Conservation (phyloP, 1,140 invertebrate species). For the Cydia strobilella region DNA sequence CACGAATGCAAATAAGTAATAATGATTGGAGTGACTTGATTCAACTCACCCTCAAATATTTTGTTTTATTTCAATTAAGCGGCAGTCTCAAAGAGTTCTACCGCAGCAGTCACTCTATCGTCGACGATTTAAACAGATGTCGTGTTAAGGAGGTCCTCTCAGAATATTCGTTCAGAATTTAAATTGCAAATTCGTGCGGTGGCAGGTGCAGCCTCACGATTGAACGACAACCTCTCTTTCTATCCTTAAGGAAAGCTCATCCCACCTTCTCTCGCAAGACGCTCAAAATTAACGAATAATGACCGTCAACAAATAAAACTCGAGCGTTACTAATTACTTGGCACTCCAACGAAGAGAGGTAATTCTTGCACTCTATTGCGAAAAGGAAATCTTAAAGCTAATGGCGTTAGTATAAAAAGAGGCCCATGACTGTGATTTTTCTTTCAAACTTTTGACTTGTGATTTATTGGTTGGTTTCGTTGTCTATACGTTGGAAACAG, state of each 20-base stretch:
- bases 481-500: constrained; percentile 33
- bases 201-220: constrained; percentile 73
- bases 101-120: constrained; percentile 74
- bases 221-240: constrained; percentile 59
- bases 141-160: constrained; percentile 80
- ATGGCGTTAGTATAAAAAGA: constrained; percentile 78
- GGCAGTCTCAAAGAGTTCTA: constrained; percentile 73
- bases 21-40: constrained; percentile 28
- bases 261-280: constrained; percentile 50
- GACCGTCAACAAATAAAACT: constrained; percentile 81
- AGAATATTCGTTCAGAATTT: constrained; percentile 78
- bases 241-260: constrained; percentile 40
- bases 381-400: constrained; percentile 73
- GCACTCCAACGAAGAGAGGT: constrained; percentile 72
- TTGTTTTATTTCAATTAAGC: constrained; percentile 79
- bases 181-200: constrained; percentile 80
- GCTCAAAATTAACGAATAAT: constrained; percentile 78
- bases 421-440: constrained; percentile 77
- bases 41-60: constrained; percentile 49
- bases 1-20: constrained; percentile 32
- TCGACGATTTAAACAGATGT: constrained; percentile 81
- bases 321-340: constrained; percentile 81
- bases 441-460: constrained; percentile 64
- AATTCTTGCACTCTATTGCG: constrained; percentile 76
- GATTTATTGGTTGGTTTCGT: constrained; percentile 71